Evolutionary conservation across 2,113 vertebrate species (phyloP).

Genomic region (Oreochromis spilurus): DNA sequence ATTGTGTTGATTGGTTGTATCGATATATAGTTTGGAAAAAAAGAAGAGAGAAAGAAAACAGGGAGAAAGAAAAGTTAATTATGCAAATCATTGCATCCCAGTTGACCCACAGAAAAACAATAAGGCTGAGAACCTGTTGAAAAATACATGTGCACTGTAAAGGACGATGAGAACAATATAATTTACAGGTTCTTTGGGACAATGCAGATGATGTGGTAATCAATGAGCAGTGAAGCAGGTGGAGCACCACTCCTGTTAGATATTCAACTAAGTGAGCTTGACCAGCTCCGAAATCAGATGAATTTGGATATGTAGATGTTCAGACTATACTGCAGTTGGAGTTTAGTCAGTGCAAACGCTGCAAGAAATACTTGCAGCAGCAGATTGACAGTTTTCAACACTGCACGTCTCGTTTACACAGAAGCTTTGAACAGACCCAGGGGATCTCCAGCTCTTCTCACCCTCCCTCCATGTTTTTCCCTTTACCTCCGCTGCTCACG

Average conservation of each 20-base stretch:
- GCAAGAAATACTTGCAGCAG: not conserved
- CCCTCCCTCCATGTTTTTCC: not conserved
- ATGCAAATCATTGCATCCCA: slow-evolving; percentile 79
- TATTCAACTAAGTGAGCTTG: not conserved
- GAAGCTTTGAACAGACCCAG: slow-evolving; percentile 21
- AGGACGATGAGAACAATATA: not conserved
- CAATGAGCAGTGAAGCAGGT: slow-evolving; percentile 9
- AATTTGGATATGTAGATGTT: not conserved
- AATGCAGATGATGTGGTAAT: not conserved
- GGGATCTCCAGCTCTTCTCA: not conserved
- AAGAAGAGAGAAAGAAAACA: not conserved
- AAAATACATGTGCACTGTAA: not conserved
- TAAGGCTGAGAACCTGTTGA: slow-evolving; percentile 8
- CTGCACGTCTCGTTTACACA: slow-evolving; percentile 16
- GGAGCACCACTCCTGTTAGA: not conserved
- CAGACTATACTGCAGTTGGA: not conserved
- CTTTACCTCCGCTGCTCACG: not conserved
- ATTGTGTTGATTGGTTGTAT: slow-evolving; percentile 23
- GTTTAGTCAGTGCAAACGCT: not conserved
- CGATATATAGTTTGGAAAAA: slow-evolving; percentile 58
- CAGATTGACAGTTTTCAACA: slow-evolving; percentile 11
- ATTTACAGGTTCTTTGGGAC: not conserved
- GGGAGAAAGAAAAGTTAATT: slow-evolving; percentile 78
- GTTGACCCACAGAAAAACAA: slow-evolving; percentile 72
- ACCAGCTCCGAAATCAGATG: not conserved